phyloP scores from a whole-genome alignment of 2,888 invertebrate genomes.

The Unio pictorum region DNA sequence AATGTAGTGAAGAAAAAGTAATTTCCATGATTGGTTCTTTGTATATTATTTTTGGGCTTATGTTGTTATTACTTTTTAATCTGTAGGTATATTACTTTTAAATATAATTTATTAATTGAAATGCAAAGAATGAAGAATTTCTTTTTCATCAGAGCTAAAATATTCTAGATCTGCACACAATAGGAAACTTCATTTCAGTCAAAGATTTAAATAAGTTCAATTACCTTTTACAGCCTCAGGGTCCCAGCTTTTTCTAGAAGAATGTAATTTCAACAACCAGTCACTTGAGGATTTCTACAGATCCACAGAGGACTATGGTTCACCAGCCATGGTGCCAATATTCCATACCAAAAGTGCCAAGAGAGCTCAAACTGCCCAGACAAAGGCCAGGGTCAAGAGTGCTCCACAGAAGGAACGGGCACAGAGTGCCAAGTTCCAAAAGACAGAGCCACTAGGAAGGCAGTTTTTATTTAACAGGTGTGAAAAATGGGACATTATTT shows the following conservation, averaged over 20 bases:
- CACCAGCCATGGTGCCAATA: constrained; percentile 28
- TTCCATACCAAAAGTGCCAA: constrained; percentile 35
- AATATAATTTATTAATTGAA: too few species aligned
- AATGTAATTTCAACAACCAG: constrained; percentile 37
- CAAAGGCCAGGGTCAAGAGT: constrained; percentile 25
- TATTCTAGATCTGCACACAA: too few species aligned
- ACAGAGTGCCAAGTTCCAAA: constrained; percentile 17
- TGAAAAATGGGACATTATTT: neutral
- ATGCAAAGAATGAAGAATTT: too few species aligned
- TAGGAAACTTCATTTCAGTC: too few species aligned
- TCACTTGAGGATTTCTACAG: constrained; percentile 63
- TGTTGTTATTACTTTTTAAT: too few species aligned
- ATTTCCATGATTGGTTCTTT: too few species aligned
- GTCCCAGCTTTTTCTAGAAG: neutral
- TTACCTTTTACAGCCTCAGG: too few species aligned
- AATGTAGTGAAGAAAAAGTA: too few species aligned
- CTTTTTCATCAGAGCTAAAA: too few species aligned
- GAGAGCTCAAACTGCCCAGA: constrained; percentile 12
- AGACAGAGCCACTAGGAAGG: constrained; percentile 1
- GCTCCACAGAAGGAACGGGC: constrained; percentile 25
- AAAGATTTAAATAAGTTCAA: too few species aligned
- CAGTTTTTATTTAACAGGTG: constrained; percentile 4
- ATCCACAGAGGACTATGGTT: constrained; percentile 48
- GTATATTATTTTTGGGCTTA: too few species aligned
- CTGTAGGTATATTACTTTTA: too few species aligned